Evolutionary conservation across 2,797 vertebrate genomes (phyloP).

Genomic region (Sebastes kiyomatsui): DNA sequence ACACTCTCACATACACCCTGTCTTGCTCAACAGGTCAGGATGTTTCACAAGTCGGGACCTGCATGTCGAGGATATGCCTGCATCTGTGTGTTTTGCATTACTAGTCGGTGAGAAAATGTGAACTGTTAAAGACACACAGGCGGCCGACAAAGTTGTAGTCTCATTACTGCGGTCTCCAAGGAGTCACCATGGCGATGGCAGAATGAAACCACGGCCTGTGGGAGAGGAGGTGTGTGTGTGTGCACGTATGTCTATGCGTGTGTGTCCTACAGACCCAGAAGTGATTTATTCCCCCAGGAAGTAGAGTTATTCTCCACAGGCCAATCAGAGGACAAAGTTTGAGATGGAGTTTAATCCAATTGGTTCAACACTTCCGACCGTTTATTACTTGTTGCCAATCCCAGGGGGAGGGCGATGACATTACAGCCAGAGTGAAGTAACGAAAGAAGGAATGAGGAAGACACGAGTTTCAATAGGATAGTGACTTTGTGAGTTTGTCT

Average conservation of each 20-base stretch:
- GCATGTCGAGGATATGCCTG: constrained; percentile 39
- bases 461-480: neutral
- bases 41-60: constrained; percentile 74
- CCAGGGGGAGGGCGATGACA: constrained; percentile 2
- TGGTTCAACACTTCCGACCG: constrained; percentile 48
- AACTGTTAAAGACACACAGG: constrained; percentile 36
- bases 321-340: constrained; percentile 68
- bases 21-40: constrained; percentile 73
- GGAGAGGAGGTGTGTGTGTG: constrained; percentile 47
- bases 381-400: constrained; percentile 25
- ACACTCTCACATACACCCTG: constrained; percentile 26
- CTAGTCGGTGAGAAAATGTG: constrained; percentile 33
- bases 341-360: constrained; percentile 48
- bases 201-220: constrained; percentile 79
- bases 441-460: constrained; percentile 24
- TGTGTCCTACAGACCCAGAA: constrained; percentile 68
- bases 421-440: neutral
- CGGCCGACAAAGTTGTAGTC: constrained; percentile 57
- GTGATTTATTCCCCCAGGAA: constrained; percentile 65
- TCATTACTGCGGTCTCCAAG: constrained; percentile 70
- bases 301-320: constrained; percentile 59
- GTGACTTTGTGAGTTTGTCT: neutral
- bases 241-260: neutral
- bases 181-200: constrained; percentile 71
- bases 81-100: constrained; percentile 3